Evolutionary conservation across 2,113 vertebrate species (phyloP), one percentile per base, ranked within the genome.

Genomic region (Urocolius indicus): DNA sequence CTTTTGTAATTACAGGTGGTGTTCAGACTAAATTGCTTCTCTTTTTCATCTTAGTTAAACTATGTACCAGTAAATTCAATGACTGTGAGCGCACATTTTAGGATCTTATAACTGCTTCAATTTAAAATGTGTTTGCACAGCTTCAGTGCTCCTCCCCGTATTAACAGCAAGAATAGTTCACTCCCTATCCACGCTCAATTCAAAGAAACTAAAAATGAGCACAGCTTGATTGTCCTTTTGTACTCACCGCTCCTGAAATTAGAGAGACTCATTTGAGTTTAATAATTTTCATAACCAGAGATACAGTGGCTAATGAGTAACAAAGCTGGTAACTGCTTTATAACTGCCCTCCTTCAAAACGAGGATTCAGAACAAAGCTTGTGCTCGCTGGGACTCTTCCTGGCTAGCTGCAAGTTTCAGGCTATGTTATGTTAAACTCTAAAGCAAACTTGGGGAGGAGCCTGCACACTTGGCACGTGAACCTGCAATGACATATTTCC

Each of bases 381-480:
- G 61, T 13, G 58, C 43, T 91, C 58, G 32, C 87, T 69, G 49
- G 36, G 30, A 74, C 82, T 94, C 94, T 55, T 90, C 73, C 76
- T 58, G 78, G 54, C 83, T 11, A 36, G 36, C 80, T 6, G 11
- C 74, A 76, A 89, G 65, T 54, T 54, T 92, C 86, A 89, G 58
- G 24, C 73, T 51, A 57, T 22, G 43, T 80, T 91, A 94, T 76
- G 62, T 71, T 90, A 84, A 97, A 48, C 46, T 68, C 94, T 83
- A 93, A 38, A 87, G 68, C 45, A 95, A 82, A 81, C 52, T 80
- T 32, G 38, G 85, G 96, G 96, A 95, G 93, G 95, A 96, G 96
- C 69, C 51, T 86, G 90, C 58, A 82, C 61, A 84, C 77, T 94
- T 96, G 91, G 89, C 87, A 89, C 14, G 3, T 67, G 75, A 96